phyloP scores from a whole-genome alignment of 2,888 invertebrate genomes.

The Hypercompe scribonia region DNA sequence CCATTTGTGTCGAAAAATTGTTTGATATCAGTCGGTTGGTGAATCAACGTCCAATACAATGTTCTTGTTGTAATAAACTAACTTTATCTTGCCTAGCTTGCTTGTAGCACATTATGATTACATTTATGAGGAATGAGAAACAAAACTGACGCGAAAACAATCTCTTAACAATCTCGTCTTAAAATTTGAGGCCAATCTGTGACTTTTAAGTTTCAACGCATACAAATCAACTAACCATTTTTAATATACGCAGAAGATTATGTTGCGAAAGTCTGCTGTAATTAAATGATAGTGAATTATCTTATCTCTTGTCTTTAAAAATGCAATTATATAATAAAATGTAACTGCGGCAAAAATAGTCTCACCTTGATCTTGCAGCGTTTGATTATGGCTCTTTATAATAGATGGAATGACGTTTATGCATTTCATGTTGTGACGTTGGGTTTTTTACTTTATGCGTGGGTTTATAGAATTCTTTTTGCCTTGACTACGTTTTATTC shows the following conservation, averaged over 20 bases:
- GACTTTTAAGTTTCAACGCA: no score
- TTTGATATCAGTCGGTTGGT: not conserved
- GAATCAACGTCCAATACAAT: not conserved
- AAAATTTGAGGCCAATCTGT: no score
- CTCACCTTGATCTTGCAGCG: slow-evolving; percentile 54
- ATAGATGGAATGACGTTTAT: slow-evolving; percentile 6
- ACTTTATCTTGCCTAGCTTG: no score
- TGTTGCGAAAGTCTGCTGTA: not conserved
- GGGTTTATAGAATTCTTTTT: not conserved
- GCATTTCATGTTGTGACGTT: not conserved
- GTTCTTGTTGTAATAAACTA: no score
- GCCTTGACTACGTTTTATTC: not conserved
- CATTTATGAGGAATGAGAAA: no score
- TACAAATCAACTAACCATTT: not conserved
- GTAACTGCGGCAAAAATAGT: slow-evolving; percentile 35
- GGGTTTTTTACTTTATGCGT: not conserved
- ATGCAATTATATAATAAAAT: slow-evolving; percentile 19
- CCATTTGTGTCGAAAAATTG: no score
- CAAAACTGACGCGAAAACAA: no score
- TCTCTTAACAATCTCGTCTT: no score
- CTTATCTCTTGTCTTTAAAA: slow-evolving; percentile 38
- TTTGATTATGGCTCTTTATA: slow-evolving; percentile 22
- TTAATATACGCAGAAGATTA: not conserved
- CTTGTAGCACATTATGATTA: no score
- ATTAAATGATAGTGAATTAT: slow-evolving; percentile 26